A percentile compares a stretch with the other conserved stretches of the same genome.
Conservation (phyloP, 2,113 vertebrate species). For the Triplophysa rosa region DNA sequence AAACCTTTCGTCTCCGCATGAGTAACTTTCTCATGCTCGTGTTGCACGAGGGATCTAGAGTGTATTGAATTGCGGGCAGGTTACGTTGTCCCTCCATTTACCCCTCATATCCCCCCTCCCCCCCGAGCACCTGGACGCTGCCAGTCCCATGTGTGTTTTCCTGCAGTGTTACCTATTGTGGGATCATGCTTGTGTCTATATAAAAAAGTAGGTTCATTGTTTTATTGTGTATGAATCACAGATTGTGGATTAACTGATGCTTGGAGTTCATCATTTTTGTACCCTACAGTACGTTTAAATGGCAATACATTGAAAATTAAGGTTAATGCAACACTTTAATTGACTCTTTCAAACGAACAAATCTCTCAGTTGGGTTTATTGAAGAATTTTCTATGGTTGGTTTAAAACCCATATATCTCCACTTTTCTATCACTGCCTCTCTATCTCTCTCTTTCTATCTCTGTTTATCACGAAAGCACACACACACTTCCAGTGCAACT, state of each 20-base stretch:
- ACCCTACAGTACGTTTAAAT: no score
- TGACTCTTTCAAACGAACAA: no score
- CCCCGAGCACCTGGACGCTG: constrained; percentile 79
- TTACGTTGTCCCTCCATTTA: constrained; percentile 63
- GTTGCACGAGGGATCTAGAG: constrained; percentile 74
- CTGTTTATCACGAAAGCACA: neutral
- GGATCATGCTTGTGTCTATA: constrained; percentile 20
- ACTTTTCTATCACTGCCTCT: neutral
- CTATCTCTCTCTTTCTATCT: constrained; percentile 3
- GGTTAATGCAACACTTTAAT: no score
- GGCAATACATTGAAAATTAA: no score
- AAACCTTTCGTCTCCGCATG: constrained; percentile 72
- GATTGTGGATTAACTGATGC: neutral
- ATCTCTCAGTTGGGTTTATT: no score
- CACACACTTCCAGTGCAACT: constrained; percentile 12
- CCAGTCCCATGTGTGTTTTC: constrained; percentile 78
- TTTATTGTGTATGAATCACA: neutral
- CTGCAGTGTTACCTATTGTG: constrained; percentile 52
- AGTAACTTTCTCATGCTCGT: constrained; percentile 95
- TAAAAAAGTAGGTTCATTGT: constrained; percentile 8
- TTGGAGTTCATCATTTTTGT: neutral
- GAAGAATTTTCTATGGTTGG: neutral
- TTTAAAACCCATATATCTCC: neutral
- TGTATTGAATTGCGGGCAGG: constrained; percentile 75
- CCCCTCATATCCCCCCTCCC: no score